Conservation (phyloP, 1,140 invertebrate genomes). For the Neelides sp. region DNA sequence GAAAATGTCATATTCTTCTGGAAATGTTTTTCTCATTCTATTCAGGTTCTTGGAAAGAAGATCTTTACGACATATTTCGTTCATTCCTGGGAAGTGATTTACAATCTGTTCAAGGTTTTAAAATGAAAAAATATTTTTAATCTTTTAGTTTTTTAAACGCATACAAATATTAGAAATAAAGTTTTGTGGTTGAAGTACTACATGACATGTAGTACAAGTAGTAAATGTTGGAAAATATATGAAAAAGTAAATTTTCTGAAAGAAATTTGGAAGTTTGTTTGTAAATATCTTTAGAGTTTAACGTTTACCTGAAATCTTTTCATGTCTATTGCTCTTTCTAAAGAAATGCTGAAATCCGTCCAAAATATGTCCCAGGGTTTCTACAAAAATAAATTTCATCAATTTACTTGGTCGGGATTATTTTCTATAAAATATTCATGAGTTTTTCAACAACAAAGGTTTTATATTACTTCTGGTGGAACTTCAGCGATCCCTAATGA, state of each 20-base stretch:
- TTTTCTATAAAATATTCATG: too few relatives aligned
- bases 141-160: not conserved
- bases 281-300: not conserved
- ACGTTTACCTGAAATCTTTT: conserved; percentile 56
- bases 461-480: conserved; percentile 12
- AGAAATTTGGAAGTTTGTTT: not conserved
- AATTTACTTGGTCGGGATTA: too few relatives aligned
- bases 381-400: too few relatives aligned
- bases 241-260: not conserved
- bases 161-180: not conserved
- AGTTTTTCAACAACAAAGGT: too few relatives aligned
- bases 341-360: conserved; percentile 69
- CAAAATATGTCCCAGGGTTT: conserved; percentile 80
- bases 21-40: conserved; percentile 70
- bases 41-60: conserved; percentile 69
- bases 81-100: conserved; percentile 83
- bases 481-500: conserved; percentile 16
- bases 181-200: too few relatives aligned
- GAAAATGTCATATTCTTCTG: conserved; percentile 79
- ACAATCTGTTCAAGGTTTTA: conserved; percentile 49
- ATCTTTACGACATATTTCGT: conserved; percentile 79
- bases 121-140: conserved; percentile 7
- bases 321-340: conserved; percentile 76
- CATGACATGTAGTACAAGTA: too few relatives aligned
- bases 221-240: not conserved